These are phyloP conservation scores for Himalopsyche tibetana DNA, from an alignment of 2,888 invertebrate genomes.

Conservation along the genomic window DNA sequence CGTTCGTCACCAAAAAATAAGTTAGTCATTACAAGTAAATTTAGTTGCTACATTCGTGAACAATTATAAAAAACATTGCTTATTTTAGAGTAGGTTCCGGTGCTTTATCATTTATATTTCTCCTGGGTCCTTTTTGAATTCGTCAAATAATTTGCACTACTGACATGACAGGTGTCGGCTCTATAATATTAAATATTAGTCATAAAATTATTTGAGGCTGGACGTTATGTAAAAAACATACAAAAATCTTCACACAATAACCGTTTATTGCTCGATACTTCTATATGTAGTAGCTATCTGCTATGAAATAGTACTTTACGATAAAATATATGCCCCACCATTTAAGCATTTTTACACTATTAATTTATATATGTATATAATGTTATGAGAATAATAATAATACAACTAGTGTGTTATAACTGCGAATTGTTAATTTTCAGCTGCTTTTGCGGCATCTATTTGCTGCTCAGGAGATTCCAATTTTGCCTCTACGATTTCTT, in stretches of 20 bases:
- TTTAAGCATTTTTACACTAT: slow-evolving; percentile 42
- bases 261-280: background rate
- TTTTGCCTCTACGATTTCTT: background rate
- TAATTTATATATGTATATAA: background rate
- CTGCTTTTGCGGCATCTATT: background rate
- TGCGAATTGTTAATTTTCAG: background rate
- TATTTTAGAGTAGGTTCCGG: no score
- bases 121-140: no score
- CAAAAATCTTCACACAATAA: slow-evolving; percentile 31
- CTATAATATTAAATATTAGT: background rate
- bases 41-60: no score
- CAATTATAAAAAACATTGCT: no score
- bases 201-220: slow-evolving; percentile 13
- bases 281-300: slow-evolving; percentile 8
- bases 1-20: no score
- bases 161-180: no score
- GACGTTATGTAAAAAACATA: slow-evolving; percentile 17
- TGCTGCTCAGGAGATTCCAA: background rate
- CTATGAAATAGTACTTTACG: slow-evolving; percentile 1
- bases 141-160: no score
- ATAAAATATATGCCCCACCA: slow-evolving; percentile 38
- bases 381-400: slow-evolving; percentile 24
- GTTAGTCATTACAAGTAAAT: no score
- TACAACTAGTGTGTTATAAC: background rate
- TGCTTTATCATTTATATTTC: no score